These are phyloP conservation scores for Coleophora deauratella DNA, from an alignment of 2,888 invertebrate species.

Conservation along the genomic window DNA sequence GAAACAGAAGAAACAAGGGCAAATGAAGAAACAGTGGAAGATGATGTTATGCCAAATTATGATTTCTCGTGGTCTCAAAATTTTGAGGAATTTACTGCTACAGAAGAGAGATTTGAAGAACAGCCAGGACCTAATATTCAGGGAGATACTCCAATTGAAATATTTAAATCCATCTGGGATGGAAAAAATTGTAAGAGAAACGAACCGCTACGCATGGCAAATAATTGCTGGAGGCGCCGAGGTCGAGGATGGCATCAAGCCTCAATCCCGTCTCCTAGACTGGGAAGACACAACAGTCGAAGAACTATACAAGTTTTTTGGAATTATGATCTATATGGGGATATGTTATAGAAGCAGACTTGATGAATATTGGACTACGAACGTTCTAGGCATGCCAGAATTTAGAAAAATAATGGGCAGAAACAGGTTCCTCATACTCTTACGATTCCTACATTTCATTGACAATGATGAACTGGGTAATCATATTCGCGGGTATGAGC, in stretches of 20 bases:
- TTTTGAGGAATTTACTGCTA: conserved; percentile 1
- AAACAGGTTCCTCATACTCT: conserved; percentile 1
- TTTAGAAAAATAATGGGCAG: conserved; percentile 3
- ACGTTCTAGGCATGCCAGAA: conserved; percentile 5
- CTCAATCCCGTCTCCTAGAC: conserved; percentile 2
- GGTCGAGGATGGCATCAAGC: not conserved
- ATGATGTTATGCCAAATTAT: not conserved
- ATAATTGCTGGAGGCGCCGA: conserved; percentile 2
- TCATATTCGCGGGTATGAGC: conserved; percentile 5
- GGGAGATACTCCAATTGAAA: conserved; percentile 1
- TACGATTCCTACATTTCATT: conserved; percentile 1
- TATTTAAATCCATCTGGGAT: conserved; percentile 8
- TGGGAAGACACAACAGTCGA: conserved; percentile 5
- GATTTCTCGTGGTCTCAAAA: conserved; percentile 2
- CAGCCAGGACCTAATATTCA: conserved; percentile 2
- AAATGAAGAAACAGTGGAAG: conserved; percentile 2
- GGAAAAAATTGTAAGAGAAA: conserved; percentile 5
- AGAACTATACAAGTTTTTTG: conserved; percentile 3
- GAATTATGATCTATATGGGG: conserved; percentile 1
- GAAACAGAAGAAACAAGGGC: conserved; percentile 3
- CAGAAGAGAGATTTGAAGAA: conserved; percentile 1
- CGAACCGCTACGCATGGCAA: conserved; percentile 8
- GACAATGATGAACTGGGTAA: not conserved
- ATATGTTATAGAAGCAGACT: conserved; percentile 1
- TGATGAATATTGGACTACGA: conserved; percentile 6